These are phyloP conservation scores for Numenius arquata DNA, from an alignment of 2,113 vertebrate genomes.

Conservation along the genomic window DNA sequence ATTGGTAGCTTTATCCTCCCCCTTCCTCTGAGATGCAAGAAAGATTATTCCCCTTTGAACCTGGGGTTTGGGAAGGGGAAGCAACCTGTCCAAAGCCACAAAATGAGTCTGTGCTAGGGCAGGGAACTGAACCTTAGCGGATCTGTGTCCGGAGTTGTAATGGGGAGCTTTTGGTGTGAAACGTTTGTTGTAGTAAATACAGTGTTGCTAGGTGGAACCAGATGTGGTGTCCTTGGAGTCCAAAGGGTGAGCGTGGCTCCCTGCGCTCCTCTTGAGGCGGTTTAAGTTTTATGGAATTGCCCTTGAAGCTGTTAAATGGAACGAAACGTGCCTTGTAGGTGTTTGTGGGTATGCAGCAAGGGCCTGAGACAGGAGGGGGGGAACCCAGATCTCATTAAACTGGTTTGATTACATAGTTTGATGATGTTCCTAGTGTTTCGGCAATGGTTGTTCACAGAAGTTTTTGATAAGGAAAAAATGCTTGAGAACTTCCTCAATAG, in stretches of 20 bases:
- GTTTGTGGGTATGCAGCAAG: neutral
- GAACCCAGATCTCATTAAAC: neutral
- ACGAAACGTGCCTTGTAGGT: neutral
- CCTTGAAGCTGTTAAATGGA: neutral
- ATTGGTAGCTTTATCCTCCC: neutral
- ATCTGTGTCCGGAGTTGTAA: neutral
- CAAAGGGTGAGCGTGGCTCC: neutral
- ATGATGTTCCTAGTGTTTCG: neutral
- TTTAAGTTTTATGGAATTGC: constrained; percentile 7
- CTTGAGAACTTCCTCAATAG: neutral
- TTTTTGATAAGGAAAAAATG: neutral
- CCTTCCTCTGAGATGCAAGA: neutral
- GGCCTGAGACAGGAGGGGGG: neutral
- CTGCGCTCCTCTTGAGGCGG: rapidly evolving
- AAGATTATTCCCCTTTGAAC: neutral
- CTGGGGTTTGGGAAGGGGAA: neutral
- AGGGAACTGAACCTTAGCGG: neutral
- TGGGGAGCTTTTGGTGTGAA: neutral
- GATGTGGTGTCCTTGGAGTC: neutral
- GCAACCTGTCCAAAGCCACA: neutral
- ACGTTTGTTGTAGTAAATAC: neutral
- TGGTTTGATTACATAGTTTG: neutral
- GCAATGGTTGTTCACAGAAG: neutral
- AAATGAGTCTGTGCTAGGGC: neutral
- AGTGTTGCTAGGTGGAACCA: neutral